These are phyloP conservation scores for Arvicanthis niloticus DNA, from an alignment of 2,113 vertebrate genomes.

Conservation along the genomic window DNA sequence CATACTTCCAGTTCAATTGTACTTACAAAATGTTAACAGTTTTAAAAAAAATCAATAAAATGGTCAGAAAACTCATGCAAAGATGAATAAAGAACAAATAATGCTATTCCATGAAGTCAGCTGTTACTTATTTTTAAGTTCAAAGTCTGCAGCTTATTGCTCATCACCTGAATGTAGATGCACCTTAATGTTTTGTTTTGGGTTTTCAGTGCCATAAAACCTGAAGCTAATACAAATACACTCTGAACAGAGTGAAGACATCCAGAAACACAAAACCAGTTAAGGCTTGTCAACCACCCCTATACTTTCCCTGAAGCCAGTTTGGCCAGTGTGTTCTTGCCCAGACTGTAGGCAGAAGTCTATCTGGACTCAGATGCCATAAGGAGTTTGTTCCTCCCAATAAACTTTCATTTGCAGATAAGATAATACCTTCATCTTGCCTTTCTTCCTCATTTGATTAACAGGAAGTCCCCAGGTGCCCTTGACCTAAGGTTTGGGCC, in stretches of 20 bases:
- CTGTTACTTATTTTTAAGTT: background rate
- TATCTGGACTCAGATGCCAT: background rate
- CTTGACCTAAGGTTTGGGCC: background rate
- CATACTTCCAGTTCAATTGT: background rate
- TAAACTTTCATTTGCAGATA: background rate
- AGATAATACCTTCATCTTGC: background rate
- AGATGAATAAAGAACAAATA: slow-evolving; percentile 51
- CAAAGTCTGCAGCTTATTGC: background rate
- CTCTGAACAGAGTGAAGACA: background rate
- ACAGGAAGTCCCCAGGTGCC: background rate
- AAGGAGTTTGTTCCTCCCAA: background rate
- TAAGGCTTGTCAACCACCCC: accelerated
- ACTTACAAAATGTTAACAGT: slow-evolving; percentile 64
- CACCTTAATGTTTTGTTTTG: background rate
- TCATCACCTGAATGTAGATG: background rate
- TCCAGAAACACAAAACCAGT: background rate
- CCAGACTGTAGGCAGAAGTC: background rate
- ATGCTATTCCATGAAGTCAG: background rate
- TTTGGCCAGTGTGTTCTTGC: accelerated
- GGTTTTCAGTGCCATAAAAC: slow-evolving; percentile 3
- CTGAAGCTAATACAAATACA: background rate
- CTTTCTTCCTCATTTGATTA: background rate
- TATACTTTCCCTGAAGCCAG: accelerated
- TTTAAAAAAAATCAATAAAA: slow-evolving; percentile 73
- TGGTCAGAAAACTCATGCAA: slow-evolving; percentile 68